Conservation (phyloP, 2,797 vertebrate genomes). For the Heterohyrax brucei region DNA sequence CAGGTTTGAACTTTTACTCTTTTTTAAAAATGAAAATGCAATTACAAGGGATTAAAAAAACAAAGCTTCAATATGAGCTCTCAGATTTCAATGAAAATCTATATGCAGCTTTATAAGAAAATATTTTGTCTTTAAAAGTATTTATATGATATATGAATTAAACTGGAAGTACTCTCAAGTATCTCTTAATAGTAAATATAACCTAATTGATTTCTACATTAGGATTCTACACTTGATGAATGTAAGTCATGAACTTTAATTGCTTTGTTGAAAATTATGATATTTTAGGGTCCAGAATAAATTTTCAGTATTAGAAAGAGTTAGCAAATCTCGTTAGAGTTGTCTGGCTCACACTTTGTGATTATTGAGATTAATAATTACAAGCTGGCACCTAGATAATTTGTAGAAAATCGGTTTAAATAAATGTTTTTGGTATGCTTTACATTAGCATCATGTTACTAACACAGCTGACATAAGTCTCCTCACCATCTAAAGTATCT, state of each 20-base stretch:
- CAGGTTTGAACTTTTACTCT: no score
- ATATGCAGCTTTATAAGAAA: no score
- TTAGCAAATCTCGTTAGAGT: neutral
- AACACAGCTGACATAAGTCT: conserved; percentile 31
- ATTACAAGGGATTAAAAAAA: no score
- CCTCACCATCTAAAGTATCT: neutral
- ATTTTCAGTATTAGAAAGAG: conserved; percentile 11
- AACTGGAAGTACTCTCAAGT: neutral
- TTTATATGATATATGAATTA: neutral
- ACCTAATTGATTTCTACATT: neutral
- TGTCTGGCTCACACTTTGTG: neutral
- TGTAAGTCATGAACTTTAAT: neutral
- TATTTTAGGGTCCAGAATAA: conserved; percentile 5
- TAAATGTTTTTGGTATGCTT: conserved; percentile 59
- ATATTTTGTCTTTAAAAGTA: neutral
- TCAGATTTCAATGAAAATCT: no score
- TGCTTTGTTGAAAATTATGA: conserved; percentile 32
- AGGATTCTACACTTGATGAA: neutral
- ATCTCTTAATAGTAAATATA: neutral
- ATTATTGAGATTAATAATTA: conserved; percentile 31
- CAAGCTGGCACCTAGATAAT: conserved; percentile 14
- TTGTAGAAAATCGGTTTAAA: conserved; percentile 65
- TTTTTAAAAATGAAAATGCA: no score
- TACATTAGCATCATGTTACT: conserved; percentile 39
- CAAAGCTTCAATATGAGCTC: no score